Evolutionary conservation across 2,797 vertebrate genomes (phyloP), one percentile per base, ranked within the genome.

Genomic region (Crocodylus rhombifer): DNA sequence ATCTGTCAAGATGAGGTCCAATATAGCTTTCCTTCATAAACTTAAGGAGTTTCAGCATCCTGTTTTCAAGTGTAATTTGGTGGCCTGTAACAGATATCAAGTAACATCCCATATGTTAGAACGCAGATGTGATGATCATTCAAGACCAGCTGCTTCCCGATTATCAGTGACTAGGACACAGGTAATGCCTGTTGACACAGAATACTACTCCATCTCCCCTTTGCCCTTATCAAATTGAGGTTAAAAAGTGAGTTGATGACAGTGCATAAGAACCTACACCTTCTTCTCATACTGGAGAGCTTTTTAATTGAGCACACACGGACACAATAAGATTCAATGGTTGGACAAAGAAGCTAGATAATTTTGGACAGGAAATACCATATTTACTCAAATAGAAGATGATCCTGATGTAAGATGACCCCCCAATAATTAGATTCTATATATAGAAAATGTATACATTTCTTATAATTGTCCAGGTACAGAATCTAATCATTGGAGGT

Each of bases 121-220:
- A 42, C 8, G 7, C 42, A 42, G 42, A 42, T 42, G 42, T 7
- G 42, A 13, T 0, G 58, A 11, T 1, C 60, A n/a, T 0, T 0
- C 78, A 83, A 61, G 77, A 55, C 18, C 14, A 17, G 51, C 15
- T 4, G 36, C 3, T 5, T 28, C 55, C 74, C 0, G 0, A 18
- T 25, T 1, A 0, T 1, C 85, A 30, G 55, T 0, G 28, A 42
- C 33, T 1, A 77, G 33, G 15, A 74, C 84, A 58, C 0, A 1
- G 8, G 9, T 56, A 14, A 0, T 0, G 2, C 26, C 15, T 28
- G 2, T 77, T 87, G 82, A 20, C 77, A 80, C 2, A 0, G 0
- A 75, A 65, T 9, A 61, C 64, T 23, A 69, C 0, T 0, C 26
- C 71, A 18, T 86, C 36, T 42, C 42, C 36, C 78, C 42, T 42